Base-by-base conservation (phyloP, 2,888 invertebrate species). In the Penaeus monodon region DNA sequence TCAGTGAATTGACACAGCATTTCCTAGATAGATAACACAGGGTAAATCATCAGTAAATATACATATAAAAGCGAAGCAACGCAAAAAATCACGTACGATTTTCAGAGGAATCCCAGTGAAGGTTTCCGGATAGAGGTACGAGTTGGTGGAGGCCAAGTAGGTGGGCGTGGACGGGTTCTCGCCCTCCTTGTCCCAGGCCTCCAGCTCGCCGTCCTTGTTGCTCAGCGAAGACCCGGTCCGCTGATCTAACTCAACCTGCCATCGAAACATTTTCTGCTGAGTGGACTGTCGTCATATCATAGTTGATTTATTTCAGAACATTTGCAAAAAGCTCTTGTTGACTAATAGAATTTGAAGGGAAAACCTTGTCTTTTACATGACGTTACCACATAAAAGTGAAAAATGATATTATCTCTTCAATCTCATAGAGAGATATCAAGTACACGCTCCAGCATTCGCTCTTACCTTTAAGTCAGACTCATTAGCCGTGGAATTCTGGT, bases 401-500 rank as follows among this genome's bases (percentile, higher is more conserved):
- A 57, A 57, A 17, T 57, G 17, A 57, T 14, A 57, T 57, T 17
- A 57, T 57, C 57, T 17, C 17, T 57, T 14, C 14, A 57, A 10
- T 14, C 1, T 14, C 57, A 57, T 20, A 14, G 17, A 17, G 17
- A 57, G 17, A 20, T 20, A 14, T 20, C 14, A 57, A 17, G 17
- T 17, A 14, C 57, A 20, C 17, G 2, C 17, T 63, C 12, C 17
- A 8, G 22, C 44, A n/a, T 44, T 33, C n/a, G 63, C 14, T 68
- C 83, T 80, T 57, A 89, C 89, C 88, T 89, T 89, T 2, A 89
- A 77, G 64, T 89, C 89, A 14, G 88, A 89, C n/a, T 88, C 88
- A 74, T 86, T 89, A 22, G 85, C 86, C 22, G 88, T 86, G 27
- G 88, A 88, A 70, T 88, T 88, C 33, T 88, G 89, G 81, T 89